Evolutionary conservation across 1,140 invertebrate species (phyloP).

Genomic region (Zaprionus inermis): DNA sequence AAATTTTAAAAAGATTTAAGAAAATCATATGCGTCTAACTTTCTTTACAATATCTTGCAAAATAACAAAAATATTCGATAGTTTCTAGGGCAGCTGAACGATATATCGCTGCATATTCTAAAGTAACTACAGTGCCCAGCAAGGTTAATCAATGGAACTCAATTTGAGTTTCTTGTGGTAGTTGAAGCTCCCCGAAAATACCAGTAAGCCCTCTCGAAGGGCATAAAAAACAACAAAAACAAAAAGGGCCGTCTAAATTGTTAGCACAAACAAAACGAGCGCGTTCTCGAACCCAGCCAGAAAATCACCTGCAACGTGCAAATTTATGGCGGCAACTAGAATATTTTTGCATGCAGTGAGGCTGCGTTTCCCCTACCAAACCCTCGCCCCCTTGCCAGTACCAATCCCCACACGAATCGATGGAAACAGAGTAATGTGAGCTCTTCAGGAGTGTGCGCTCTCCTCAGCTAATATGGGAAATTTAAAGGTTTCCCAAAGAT

Average conservation of each 20-base stretch:
- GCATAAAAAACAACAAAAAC: background rate
- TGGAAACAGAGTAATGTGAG: background rate
- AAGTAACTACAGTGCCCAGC: too few species aligned
- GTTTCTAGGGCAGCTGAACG: too few species aligned
- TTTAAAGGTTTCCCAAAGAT: background rate
- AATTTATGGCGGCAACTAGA: slow-evolving; percentile 67
- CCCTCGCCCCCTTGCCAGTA: background rate
- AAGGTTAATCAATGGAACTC: too few species aligned
- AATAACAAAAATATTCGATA: too few species aligned
- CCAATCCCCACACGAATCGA: background rate
- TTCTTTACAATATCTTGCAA: too few species aligned
- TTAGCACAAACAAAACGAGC: slow-evolving; percentile 66
- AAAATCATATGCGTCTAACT: too few species aligned
- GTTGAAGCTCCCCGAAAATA: too few species aligned
- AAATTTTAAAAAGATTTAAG: too few species aligned
- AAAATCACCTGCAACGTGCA: slow-evolving; percentile 70
- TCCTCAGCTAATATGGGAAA: background rate
- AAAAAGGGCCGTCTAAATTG: slow-evolving; percentile 50
- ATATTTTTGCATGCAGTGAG: slow-evolving; percentile 50
- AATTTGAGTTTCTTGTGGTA: too few species aligned
- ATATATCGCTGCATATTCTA: too few species aligned
- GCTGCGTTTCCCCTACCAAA: background rate
- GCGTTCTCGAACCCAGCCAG: slow-evolving; percentile 25
- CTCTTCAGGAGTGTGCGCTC: background rate
- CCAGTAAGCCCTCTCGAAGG: background rate